These are phyloP conservation scores for Zoanthus sociatus DNA, from an alignment of 92 coral and sea anemone species.

Conservation along the genomic window DNA sequence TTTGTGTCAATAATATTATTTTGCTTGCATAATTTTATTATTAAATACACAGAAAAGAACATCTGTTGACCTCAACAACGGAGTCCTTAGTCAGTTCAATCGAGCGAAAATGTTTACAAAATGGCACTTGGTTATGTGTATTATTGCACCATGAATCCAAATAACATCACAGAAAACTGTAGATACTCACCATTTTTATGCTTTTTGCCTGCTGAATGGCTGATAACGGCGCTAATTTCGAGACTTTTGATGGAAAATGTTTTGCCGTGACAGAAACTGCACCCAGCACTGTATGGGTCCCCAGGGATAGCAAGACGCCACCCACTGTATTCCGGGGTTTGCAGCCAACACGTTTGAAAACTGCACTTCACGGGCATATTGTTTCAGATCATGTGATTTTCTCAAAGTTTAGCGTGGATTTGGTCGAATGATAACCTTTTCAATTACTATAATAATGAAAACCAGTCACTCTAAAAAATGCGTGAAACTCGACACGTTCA, in stretches of 20 bases:
- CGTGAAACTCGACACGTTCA: slow-evolving; percentile 38
- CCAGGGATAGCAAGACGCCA: not conserved
- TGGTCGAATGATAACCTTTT: slow-evolving; percentile 37
- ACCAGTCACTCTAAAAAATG: slow-evolving; percentile 17
- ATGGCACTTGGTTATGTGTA: slow-evolving; percentile 9
- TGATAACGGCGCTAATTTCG: not conserved
- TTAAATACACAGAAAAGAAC: not conserved
- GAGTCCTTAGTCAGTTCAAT: slow-evolving; percentile 20
- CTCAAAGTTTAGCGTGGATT: slow-evolving; percentile 33
- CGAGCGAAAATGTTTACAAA: slow-evolving; percentile 16
- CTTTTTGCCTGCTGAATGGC: slow-evolving; percentile 16
- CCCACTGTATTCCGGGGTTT: slow-evolving; percentile 7
- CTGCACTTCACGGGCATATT: slow-evolving; percentile 36
- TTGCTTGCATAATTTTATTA: slow-evolving; percentile 15
- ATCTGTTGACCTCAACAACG: no score
- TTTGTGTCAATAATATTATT: slow-evolving; percentile 5
- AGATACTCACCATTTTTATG: not conserved
- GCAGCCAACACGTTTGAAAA: slow-evolving; percentile 14
- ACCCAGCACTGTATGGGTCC: slow-evolving; percentile 18
- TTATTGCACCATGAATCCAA: not conserved
- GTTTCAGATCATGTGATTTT: not conserved
- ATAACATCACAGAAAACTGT: slow-evolving; percentile 15
- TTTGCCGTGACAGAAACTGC: slow-evolving; percentile 22
- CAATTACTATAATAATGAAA: slow-evolving; percentile 29
- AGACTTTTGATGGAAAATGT: not conserved